phyloP scores from a whole-genome alignment of 2,888 invertebrate genomes.

The Tachina grossa region DNA sequence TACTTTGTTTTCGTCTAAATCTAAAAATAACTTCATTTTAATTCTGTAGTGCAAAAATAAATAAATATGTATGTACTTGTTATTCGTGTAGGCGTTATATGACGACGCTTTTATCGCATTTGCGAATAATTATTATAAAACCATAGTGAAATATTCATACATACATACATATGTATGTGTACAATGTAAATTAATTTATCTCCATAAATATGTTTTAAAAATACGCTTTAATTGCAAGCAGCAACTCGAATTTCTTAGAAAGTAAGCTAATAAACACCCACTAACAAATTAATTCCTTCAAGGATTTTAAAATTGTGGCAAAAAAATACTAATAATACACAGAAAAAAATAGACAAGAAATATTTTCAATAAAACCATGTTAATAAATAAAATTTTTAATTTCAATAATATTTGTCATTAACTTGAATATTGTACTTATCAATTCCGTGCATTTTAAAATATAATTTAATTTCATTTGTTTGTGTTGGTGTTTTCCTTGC shows the following conservation, averaged over 20 bases:
- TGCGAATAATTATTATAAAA: neutral
- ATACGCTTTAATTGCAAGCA: constrained; percentile 3
- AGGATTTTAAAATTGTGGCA: neutral
- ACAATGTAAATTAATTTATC: constrained; percentile 19
- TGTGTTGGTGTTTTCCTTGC: too few relatives aligned
- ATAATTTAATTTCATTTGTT: too few relatives aligned
- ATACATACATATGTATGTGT: neutral
- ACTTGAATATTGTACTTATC: too few relatives aligned
- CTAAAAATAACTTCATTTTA: constrained; percentile 56
- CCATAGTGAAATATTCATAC: neutral
- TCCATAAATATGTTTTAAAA: neutral
- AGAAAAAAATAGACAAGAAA: neutral
- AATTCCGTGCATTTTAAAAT: too few relatives aligned
- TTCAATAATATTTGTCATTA: too few relatives aligned
- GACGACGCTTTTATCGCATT: constrained; percentile 42
- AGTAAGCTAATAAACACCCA: constrained; percentile 44
- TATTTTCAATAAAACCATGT: too few relatives aligned
- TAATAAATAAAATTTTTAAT: too few relatives aligned
- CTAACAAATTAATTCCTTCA: constrained; percentile 13
- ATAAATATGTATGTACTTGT: neutral
- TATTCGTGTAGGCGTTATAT: constrained; percentile 61
- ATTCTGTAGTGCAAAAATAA: neutral
- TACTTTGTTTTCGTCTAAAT: constrained; percentile 3
- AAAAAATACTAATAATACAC: neutral
- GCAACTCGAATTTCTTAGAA: constrained; percentile 56